A percentile compares a stretch with the other conserved stretches of the same genome.
Conservation (phyloP, 2,113 vertebrate species). For the Micronisus gabar region DNA sequence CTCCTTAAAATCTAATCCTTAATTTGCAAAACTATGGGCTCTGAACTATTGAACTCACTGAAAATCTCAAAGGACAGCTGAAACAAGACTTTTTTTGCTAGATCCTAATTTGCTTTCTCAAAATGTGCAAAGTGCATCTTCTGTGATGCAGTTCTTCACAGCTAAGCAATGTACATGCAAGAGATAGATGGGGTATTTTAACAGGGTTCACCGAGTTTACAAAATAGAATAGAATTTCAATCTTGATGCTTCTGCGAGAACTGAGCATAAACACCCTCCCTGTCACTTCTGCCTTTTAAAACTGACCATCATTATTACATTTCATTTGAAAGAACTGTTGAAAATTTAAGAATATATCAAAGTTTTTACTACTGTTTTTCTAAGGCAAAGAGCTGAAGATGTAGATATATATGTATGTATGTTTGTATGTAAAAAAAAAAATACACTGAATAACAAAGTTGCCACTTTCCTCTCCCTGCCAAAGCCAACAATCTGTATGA, state of each 20-base stretch:
- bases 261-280: not conserved
- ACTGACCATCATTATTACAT: not conserved
- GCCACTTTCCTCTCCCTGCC: not conserved
- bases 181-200: not conserved
- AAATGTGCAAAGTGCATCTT: not conserved
- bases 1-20: not conserved
- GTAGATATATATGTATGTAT: not conserved
- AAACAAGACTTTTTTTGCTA: not conserved
- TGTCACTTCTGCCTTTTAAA: not conserved
- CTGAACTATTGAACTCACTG: not conserved
- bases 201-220: not conserved
- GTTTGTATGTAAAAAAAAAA: not conserved
- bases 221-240: not conserved
- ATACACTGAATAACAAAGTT: not conserved
- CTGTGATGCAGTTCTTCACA: not conserved
- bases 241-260: not conserved
- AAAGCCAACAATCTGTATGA: not conserved
- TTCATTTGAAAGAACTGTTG: not conserved
- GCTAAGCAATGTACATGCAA: not conserved
- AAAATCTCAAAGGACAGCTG: not conserved
- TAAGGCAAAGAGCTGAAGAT: not conserved
- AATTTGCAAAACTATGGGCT: not conserved
- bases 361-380: not conserved
- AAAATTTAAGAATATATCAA: not conserved
- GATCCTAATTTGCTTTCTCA: not conserved